Evolutionary conservation across 2,888 invertebrate species (phyloP).

Genomic region (Adelphocoris suturalis): DNA sequence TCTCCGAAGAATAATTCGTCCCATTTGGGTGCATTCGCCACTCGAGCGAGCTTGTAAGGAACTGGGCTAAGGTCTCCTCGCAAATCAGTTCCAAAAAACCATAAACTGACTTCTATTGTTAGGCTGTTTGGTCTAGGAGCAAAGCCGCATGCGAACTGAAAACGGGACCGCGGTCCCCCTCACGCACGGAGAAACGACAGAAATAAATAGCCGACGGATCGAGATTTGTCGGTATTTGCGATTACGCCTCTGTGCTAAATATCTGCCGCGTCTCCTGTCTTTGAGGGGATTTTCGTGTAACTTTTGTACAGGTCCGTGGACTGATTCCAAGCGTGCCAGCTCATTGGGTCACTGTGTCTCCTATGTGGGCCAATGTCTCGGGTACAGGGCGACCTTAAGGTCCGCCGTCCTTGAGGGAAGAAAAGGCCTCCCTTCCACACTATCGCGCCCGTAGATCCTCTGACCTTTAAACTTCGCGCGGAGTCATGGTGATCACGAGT

Average conservation of each 20-base stretch:
- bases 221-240: not conserved
- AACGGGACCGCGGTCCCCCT: not conserved
- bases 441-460: not conserved
- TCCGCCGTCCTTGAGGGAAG: not conserved
- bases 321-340: not conserved
- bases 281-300: not conserved
- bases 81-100: not conserved
- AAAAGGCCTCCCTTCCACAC: not conserved
- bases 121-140: not conserved
- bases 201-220: not conserved
- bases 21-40: not conserved
- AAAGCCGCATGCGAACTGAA: not conserved
- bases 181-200: not conserved
- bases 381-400: conserved; percentile 32
- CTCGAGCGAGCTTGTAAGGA: not conserved
- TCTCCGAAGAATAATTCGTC: too few relatives aligned
- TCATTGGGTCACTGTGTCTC: conserved; percentile 39
- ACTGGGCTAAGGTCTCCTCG: not conserved
- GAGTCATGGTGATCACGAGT: conserved; percentile 32
- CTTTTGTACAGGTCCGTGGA: not conserved
- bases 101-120: conserved; percentile 30
- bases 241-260: not conserved
- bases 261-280: not conserved
- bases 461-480: not conserved
- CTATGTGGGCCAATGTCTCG: conserved; percentile 30